These are phyloP conservation scores for Agelastica alni DNA, from an alignment of 2,888 invertebrate genomes.

Conservation along the genomic window DNA sequence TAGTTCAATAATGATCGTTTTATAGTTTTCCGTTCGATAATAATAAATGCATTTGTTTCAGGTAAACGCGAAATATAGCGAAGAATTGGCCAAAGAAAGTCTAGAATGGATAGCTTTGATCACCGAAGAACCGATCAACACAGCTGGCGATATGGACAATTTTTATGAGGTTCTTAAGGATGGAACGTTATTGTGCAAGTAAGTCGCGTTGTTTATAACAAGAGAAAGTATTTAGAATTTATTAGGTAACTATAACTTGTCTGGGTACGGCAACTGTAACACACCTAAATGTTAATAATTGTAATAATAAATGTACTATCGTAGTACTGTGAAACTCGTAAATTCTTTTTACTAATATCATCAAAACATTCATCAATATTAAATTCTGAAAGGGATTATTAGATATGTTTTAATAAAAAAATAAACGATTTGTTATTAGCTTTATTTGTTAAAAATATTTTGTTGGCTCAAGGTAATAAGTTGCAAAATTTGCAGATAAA, in stretches of 20 bases:
- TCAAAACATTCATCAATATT: no score
- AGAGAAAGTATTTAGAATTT: slow-evolving; percentile 9
- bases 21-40: background rate
- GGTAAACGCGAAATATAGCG: slow-evolving; percentile 98
- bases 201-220: slow-evolving; percentile 49
- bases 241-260: background rate
- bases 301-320: no score
- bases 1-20: background rate
- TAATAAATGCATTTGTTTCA: slow-evolving; percentile 57
- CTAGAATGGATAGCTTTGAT: slow-evolving; percentile 90
- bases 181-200: slow-evolving; percentile 91
- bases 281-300: no score
- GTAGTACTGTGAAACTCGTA: no score
- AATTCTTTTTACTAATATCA: no score
- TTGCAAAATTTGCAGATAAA: no score
- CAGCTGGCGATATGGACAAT: slow-evolving; percentile 90
- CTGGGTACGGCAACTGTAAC: background rate
- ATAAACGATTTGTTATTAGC: no score
- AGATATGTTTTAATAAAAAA: no score
- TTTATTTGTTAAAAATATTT: no score
- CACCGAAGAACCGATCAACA: slow-evolving; percentile 82
- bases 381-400: no score
- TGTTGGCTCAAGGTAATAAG: no score
- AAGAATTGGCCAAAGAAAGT: slow-evolving; percentile 89
- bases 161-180: slow-evolving; percentile 90